phyloP scores from a whole-genome alignment of 2,888 invertebrate species.

The Cremastinae sp. region DNA sequence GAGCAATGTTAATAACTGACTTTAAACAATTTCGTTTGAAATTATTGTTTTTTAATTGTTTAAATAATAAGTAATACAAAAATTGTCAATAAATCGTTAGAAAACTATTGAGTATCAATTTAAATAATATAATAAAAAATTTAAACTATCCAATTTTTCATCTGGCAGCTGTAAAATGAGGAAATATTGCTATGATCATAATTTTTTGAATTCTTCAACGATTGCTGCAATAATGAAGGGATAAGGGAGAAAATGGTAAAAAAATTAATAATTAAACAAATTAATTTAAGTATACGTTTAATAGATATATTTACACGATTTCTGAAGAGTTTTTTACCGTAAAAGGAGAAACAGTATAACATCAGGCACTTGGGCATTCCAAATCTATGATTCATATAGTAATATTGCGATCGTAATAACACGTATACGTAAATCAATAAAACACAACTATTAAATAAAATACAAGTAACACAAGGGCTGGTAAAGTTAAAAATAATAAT shows the following conservation, averaged over 20 bases:
- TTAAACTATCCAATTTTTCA: no score
- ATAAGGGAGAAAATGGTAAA: not conserved
- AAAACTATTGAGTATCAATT: no score
- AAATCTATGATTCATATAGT: conserved; percentile 35
- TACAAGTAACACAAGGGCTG: conserved; percentile 59
- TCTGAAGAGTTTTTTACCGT: conserved; percentile 67
- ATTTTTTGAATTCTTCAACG: not conserved
- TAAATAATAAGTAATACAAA: no score
- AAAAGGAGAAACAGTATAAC: conserved; percentile 65
- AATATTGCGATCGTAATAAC: conserved; percentile 36
- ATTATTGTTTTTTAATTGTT: no score
- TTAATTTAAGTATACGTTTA: conserved; percentile 62
- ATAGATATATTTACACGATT: conserved; percentile 73
- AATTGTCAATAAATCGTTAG: no score
- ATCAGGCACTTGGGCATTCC: conserved; percentile 59
- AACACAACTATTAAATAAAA: conserved; percentile 64
- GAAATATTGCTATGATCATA: no score
- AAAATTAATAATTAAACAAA: not conserved
- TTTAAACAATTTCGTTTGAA: no score
- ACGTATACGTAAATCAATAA: conserved; percentile 27
- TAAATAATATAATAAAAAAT: no score
- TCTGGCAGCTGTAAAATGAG: no score
- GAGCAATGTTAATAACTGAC: no score
- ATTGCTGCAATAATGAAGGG: not conserved
- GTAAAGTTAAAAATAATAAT: conserved; percentile 63